Evolutionary conservation across 2,113 vertebrate genomes (phyloP), one percentile per base, ranked within the genome.

Genomic region (Nycticryphes semicollaris): DNA sequence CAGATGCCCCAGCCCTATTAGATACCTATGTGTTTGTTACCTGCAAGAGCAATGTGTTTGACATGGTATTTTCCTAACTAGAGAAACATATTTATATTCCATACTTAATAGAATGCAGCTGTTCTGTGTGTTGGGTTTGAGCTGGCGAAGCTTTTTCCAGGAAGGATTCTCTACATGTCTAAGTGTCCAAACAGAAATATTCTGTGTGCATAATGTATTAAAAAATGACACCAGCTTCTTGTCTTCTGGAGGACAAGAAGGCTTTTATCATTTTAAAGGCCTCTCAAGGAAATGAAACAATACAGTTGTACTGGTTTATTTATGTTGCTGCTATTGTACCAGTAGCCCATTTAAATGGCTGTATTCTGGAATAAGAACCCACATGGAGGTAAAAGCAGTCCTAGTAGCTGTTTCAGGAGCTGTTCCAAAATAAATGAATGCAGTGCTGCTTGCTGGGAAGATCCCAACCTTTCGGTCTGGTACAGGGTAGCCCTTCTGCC

Each of bases 251-350:
- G 39, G 76, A 84, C 77, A 81, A 93, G 80, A 23, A 21, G 27
- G 60, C 37, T 93, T 95, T 92, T 92, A 72, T 89, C 39, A 92
- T 75, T 95, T 93, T 91, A 82, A 94, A 94, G 90, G 53, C 66
- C 53, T 94, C 80, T 91, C 57, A 89, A 90, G 48, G 75, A 92
- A 93, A 81, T 64, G 73, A 95, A 94, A 53, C 57, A 50, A 66
- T 91, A 72, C 74, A 91, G 7, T 81, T 78, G 31, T 64, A 30
- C 37, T 75, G 73, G 68, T 82, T 94, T 96, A 53, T 93, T 96
- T 92, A 53, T 64, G n/a, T 78, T 81, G 73, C 80, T 92, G 60
- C 56, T 50, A 14, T 90, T 87, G 25, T 79, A 84, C 48, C 22
- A 28, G 12, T 72, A 68, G 87, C 39, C 77, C 23, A 59, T 87